Base-by-base conservation (phyloP, 2,888 invertebrate species). In the Chloroclystis v-ata region DNA sequence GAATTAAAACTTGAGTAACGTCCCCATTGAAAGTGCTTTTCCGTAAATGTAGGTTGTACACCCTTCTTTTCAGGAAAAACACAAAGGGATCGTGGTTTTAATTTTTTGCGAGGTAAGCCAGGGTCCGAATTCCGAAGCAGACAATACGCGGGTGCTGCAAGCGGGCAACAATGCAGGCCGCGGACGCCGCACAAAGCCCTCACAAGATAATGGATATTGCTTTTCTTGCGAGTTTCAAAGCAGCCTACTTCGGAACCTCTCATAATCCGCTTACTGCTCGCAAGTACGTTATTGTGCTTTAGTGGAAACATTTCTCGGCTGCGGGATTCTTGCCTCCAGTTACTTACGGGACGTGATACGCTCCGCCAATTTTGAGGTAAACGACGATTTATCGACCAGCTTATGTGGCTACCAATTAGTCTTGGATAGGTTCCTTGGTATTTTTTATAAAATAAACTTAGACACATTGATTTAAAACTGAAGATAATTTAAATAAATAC, bases 181-280 rank as follows among this genome's bases (percentile, higher is more conserved):
- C 72, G 69, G 69, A 67, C 72, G 63, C 62, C 72, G 70, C 75
- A 81, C 78, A 82, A 82, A 81, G 79, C 76, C 71, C 67, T 61
- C 68, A 73, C 79, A 74, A 82, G 81, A 84, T 85, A 84, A 84
- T 85, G 82, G 84, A 84, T 84, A 84, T 86, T 85, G 84, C 82
- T 83, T 84, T 85, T 82, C 83, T 84, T 82, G 82, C 72, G 72
- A 83, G 82, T 81, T 83, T 82, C 82, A 80, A 82, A 83, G 83
- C 82, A 81, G 80, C 80, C 84, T 83, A 83, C 83, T 82, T 81
- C 74, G 76, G 70, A 81, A 80, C 77, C 82, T 80, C 80, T 80
- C 79, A 80, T 86, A 84, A 85, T 84, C 84, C 83, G 82, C 82
- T 84, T 83, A 83, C 75, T 68, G 78, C 74, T 66, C 71, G 74